These are phyloP conservation scores for Zelleria hepariella DNA, from an alignment of 2,888 invertebrate species.

Conservation along the genomic window DNA sequence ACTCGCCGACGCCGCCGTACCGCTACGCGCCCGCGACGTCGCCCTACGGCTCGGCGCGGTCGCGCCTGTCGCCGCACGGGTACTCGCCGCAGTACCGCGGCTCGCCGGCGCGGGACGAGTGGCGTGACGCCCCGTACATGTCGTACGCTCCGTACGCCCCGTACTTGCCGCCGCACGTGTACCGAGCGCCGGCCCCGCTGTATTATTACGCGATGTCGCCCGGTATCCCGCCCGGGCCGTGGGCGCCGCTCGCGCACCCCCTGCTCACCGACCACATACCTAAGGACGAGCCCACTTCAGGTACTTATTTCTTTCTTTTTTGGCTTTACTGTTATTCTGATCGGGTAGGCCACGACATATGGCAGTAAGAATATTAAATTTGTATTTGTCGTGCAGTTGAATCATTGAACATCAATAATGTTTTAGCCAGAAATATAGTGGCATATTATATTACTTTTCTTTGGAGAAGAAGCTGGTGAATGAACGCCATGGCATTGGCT, in stretches of 20 bases:
- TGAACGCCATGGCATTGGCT: too few relatives aligned
- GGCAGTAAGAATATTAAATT: too few relatives aligned
- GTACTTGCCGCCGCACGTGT: slow-evolving; percentile 36
- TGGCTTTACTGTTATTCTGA: too few relatives aligned
- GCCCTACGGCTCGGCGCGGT: slow-evolving; percentile 23
- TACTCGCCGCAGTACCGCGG: not conserved
- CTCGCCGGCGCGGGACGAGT: slow-evolving; percentile 28
- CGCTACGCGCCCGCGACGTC: slow-evolving; percentile 22
- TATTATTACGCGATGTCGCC: slow-evolving; percentile 52
- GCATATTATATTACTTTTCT: too few relatives aligned
- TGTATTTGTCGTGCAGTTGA: too few relatives aligned
- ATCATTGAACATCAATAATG: too few relatives aligned
- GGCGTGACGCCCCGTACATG: slow-evolving; percentile 49
- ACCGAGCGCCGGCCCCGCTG: slow-evolving; percentile 42
- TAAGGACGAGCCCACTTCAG: slow-evolving; percentile 73
- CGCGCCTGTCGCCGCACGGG: slow-evolving; percentile 9
- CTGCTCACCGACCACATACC: slow-evolving; percentile 65
- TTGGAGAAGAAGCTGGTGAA: too few relatives aligned
- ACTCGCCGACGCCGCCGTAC: slow-evolving; percentile 45
- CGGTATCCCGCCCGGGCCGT: slow-evolving; percentile 54
- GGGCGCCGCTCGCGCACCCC: slow-evolving; percentile 66
- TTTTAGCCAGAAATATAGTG: too few relatives aligned
- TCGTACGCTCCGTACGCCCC: slow-evolving; percentile 46
- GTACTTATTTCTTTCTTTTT: too few relatives aligned
- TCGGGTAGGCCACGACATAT: too few relatives aligned